Base-by-base conservation (phyloP, 2,113 vertebrate species). In the Micromys minutus region DNA sequence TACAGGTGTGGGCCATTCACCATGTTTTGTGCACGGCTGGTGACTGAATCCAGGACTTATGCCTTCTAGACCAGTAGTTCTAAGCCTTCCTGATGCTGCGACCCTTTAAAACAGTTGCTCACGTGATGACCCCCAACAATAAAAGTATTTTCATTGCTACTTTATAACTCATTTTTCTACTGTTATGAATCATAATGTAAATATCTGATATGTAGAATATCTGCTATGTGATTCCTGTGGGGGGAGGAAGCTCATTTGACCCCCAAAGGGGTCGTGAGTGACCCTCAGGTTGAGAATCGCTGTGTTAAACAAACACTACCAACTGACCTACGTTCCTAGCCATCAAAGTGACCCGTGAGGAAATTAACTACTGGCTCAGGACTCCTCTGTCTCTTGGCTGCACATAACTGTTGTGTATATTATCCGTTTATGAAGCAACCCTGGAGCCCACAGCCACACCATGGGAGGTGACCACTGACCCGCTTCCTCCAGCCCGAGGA, bases 371-470 rank as follows among this genome's bases (percentile, higher is more conserved):
- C 57, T 69, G 61, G 90, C 45, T 39, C 55, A 17, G 9, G 22
- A 52, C 29, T 59, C 67, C 5, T 72, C 24, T 17, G 19, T 52
- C 65, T 65, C 21, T 65, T 80, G 11, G 50, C 22, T 72, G 36
- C 59, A 45, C n/a, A 11, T 26, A 80, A 52, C 79, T 92, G 29
- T 63, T 90, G n/a, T 75, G 86, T 50, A 47, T 45, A 7, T 57
- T 26, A 85, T 57, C 31, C 67, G 83, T 93, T 79, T 72, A 55
- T 21, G 89, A 92, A 95, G 80, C 57, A 84, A 36, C 29, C 75
- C 69, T 45, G 29, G n/a, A 87, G 74, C 63, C 79, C 93, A 77
- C n/a, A 90, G 84, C 47, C 71, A 71, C 36, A 26, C 61, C 61
- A 42, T 47, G 47, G 5, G 42, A 61, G 19, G 2, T 72, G 45